Evolutionary conservation across 1,140 invertebrate species (phyloP), one percentile per base, ranked within the genome.

Genomic region (Papilio dardanus): DNA sequence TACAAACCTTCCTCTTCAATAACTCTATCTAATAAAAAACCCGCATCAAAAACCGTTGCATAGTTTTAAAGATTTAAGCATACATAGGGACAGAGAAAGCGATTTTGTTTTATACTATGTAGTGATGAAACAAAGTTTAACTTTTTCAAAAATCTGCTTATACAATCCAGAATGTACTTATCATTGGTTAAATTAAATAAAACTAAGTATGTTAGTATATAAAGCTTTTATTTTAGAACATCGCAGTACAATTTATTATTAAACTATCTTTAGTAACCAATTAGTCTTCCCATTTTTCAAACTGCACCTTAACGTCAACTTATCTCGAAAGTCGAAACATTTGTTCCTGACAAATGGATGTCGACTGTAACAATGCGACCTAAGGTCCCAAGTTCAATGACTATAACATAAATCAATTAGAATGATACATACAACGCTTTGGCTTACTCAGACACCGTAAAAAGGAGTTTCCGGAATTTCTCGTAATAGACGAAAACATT

Each of bases 401-500:
- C 30, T 35, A 73, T 35, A 7, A 35, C 21, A 73, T 73, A 73
- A 73, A 73, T 73, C 69, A 73, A 73, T 73, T 73, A 73, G 46
- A 16, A 16, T 16, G 16, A 73, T 31, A 58, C 46, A 58, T 73
- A 58, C 71, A 58, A 30, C 71, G 19, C 19, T 58, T 85, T 79
- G 81, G 74, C 69, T 74, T 78, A 80, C 81, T 81, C 80, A 79
- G 79, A 76, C 79, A 79, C 79, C 80, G 82, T 86, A 86, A 88
- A 86, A 86, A 87, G 81, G 46, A 75, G 78, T 81, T 75, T 75
- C 65, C 65, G 78, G 80, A 86, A 87, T 86, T 84, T 79, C 77
- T 81, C 69, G 87, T 88, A 89, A 90, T 86, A 87, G 88, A 78
- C 75, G 33, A 91, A 88, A 86, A 84, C 54, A 92, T 92, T 92